Percentiles rank a stretch among this genome's conserved stretches.
phyloP scores from a whole-genome alignment of 1,140 invertebrate species.

The Drosophila neocordata region DNA sequence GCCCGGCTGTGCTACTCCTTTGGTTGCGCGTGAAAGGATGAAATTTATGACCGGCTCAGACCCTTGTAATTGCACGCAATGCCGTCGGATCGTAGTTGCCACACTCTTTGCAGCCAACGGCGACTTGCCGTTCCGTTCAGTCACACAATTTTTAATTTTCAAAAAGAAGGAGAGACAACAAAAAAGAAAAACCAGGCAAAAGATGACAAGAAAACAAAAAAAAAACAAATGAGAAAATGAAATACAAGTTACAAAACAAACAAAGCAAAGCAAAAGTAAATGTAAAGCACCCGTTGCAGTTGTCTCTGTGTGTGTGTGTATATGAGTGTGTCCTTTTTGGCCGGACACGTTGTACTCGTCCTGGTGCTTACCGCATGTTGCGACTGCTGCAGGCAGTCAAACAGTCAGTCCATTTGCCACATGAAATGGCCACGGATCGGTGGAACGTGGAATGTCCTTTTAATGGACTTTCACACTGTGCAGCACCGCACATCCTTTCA shows the following conservation, averaged over 20 bases:
- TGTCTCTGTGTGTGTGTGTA: constrained; percentile 5
- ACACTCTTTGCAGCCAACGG: neutral
- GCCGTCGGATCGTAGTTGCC: constrained; percentile 29
- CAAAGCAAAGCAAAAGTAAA: constrained; percentile 45
- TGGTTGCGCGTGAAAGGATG: constrained; percentile 59
- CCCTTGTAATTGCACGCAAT: constrained; percentile 75
- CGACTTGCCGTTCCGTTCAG: constrained; percentile 37
- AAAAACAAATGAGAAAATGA: constrained; percentile 33
- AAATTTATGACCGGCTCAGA: constrained; percentile 63
- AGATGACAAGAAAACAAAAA: constrained; percentile 24
- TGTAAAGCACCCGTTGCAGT: constrained; percentile 32
- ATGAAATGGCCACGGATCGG: constrained; percentile 66
- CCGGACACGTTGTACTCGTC: constrained; percentile 36
- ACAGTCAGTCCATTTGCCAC: constrained; percentile 56
- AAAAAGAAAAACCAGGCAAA: constrained; percentile 33
- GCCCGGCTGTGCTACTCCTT: constrained; percentile 58
- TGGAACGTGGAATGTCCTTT: constrained; percentile 75
- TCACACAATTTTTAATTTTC: constrained; percentile 74
- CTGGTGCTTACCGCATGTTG: constrained; percentile 60
- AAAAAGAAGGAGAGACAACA: constrained; percentile 32
- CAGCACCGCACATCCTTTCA: constrained; percentile 49
- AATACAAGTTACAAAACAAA: constrained; percentile 45
- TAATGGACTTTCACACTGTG: constrained; percentile 71
- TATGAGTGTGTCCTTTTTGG: constrained; percentile 1
- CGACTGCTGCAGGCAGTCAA: constrained; percentile 41